Evolutionary conservation across 2,113 vertebrate genomes (phyloP).

Genomic region (Hydropotes inermis): DNA sequence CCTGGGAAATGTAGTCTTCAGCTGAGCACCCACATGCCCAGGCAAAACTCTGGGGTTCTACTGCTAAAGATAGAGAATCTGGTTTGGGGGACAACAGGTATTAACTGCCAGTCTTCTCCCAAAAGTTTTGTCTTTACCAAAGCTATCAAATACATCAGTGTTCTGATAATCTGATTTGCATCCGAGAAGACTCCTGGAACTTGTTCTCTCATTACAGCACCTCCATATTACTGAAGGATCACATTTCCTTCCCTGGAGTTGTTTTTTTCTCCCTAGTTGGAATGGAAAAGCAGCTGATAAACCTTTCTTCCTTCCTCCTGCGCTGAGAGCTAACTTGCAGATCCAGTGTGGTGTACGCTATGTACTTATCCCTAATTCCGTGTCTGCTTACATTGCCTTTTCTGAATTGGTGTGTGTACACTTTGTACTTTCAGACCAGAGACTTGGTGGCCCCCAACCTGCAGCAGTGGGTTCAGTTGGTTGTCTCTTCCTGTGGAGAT

Average conservation of each 20-base stretch:
- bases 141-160: background rate
- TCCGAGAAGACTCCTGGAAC: background rate
- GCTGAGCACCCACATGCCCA: background rate
- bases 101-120: background rate
- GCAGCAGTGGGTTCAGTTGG: slow-evolving; percentile 86
- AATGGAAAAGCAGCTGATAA: background rate
- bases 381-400: accelerated
- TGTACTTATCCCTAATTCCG: background rate
- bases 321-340: background rate
- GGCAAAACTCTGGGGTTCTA: background rate
- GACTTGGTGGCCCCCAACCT: slow-evolving; percentile 52
- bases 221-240: background rate
- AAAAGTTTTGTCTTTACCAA: background rate
- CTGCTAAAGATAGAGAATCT: background rate
- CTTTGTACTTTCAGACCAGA: slow-evolving; percentile 71
- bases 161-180: background rate
- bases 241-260: background rate
- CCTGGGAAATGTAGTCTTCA: background rate
- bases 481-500: slow-evolving; percentile 86
- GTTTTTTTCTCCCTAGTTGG: background rate
- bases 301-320: background rate
- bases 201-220: background rate
- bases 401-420: background rate
- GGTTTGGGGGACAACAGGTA: background rate
- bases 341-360: background rate